These are phyloP conservation scores for Pelosia muscerda DNA, from an alignment of 2,888 invertebrate genomes.

Conservation along the genomic window DNA sequence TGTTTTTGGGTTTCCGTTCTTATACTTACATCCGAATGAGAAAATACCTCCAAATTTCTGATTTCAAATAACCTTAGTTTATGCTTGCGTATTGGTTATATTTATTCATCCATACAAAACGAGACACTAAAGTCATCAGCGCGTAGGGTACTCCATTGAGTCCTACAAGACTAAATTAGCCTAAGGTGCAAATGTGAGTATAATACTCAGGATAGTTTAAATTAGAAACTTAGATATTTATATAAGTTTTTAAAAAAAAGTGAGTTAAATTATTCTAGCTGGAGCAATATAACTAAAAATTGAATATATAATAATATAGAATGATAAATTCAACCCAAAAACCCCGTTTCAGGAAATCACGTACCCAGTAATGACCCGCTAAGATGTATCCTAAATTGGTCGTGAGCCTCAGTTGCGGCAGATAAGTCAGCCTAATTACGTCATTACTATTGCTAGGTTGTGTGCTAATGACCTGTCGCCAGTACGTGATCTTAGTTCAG, in stretches of 20 bases:
- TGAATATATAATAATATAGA: neutral
- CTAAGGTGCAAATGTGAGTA: too few relatives aligned
- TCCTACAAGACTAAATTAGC: too few relatives aligned
- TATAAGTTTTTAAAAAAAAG: too few relatives aligned
- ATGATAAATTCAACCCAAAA: neutral
- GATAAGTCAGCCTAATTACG: slow-evolving; percentile 50
- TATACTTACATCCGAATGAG: neutral
- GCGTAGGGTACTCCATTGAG: too few relatives aligned
- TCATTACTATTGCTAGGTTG: slow-evolving; percentile 34
- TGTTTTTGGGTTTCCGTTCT: neutral
- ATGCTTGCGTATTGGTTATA: neutral
- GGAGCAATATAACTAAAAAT: neutral
- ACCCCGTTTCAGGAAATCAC: slow-evolving; percentile 16
- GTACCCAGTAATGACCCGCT: slow-evolving; percentile 36
- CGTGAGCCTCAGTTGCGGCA: slow-evolving; percentile 24
- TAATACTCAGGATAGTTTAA: too few relatives aligned
- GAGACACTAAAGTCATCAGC: too few relatives aligned
- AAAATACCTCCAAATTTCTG: neutral
- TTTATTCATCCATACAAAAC: neutral
- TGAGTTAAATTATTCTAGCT: neutral
- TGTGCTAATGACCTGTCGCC: slow-evolving; percentile 39
- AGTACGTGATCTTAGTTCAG: slow-evolving; percentile 13
- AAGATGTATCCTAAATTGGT: slow-evolving; percentile 46
- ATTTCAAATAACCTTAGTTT: neutral
- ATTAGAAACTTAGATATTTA: too few relatives aligned